These are phyloP conservation scores for Andrena flavipes DNA, from an alignment of 2,888 invertebrate species.

Conservation along the genomic window DNA sequence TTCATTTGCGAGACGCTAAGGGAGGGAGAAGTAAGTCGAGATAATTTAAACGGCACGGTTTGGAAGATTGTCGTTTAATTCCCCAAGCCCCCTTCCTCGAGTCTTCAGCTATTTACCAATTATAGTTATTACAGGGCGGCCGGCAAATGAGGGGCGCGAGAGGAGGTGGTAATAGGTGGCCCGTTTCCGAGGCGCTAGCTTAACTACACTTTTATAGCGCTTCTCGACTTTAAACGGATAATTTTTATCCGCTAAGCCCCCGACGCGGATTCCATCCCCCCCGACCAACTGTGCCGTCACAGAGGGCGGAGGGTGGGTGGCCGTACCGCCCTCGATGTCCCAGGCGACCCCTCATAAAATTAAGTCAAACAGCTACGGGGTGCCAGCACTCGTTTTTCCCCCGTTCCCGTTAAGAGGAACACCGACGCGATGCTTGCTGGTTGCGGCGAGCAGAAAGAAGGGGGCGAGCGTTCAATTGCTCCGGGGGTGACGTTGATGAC, in stretches of 20 bases:
- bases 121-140: constrained; percentile 72
- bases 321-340: constrained; percentile 69
- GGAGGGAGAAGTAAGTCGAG: not conserved
- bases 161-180: constrained; percentile 53
- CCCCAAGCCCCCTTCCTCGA: constrained; percentile 22
- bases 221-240: constrained; percentile 81
- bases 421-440: constrained; percentile 44
- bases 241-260: constrained; percentile 80
- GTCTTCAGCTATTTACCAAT: constrained; percentile 73
- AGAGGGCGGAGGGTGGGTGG: constrained; percentile 43
- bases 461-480: constrained; percentile 59
- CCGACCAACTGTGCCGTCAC: constrained; percentile 49
- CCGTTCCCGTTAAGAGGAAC: constrained; percentile 72
- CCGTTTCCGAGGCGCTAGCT: constrained; percentile 69
- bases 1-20: not conserved
- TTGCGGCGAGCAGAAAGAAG: constrained; percentile 46
- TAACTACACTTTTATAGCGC: constrained; percentile 81
- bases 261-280: constrained; percentile 60
- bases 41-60: constrained; percentile 3
- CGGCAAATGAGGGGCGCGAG: constrained; percentile 53
- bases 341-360: constrained; percentile 79
- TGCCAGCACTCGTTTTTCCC: constrained; percentile 75
- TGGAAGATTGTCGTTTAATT: constrained; percentile 38
- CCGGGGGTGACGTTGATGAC: constrained; percentile 60
- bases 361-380: constrained; percentile 82